Conservation (phyloP, 1,140 invertebrate genomes). For the Neodiprion pinetum region DNA sequence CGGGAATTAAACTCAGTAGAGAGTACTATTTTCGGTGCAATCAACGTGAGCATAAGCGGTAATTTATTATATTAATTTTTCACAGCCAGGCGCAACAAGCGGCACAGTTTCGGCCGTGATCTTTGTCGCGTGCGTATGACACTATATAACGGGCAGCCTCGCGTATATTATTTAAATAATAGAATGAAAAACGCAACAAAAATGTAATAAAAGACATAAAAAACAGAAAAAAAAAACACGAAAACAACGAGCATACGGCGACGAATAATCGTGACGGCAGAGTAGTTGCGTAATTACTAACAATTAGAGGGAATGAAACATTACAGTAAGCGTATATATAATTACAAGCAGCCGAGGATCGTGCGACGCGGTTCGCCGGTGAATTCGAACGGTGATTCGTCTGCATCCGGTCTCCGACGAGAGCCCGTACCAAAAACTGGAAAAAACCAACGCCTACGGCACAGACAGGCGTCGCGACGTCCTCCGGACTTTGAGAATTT, state of each 20-base stretch:
- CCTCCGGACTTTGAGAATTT: not conserved
- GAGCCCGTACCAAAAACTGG: not conserved
- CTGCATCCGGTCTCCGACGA: not conserved
- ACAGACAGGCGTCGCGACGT: not conserved
- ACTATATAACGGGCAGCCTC: not conserved
- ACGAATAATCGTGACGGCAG: not conserved
- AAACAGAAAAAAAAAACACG: too few species aligned
- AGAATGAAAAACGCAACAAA: too few species aligned
- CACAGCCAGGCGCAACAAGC: too few species aligned
- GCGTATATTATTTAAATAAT: not conserved
- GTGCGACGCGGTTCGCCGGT: not conserved
- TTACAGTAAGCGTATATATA: not conserved
- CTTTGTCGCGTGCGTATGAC: conserved; percentile 1
- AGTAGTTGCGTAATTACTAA: not conserved
- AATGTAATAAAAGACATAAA: too few species aligned
- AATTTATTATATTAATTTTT: too few species aligned
- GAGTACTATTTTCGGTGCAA: too few species aligned
- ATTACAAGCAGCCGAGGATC: not conserved
- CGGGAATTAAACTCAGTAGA: too few species aligned
- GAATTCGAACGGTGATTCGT: not conserved
- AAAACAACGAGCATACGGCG: too few species aligned
- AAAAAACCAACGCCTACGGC: not conserved
- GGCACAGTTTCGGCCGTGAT: not conserved
- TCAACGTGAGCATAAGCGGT: too few species aligned
- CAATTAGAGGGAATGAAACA: conserved; percentile 1